Evolutionary conservation across 1,140 invertebrate genomes (phyloP).

Genomic region (Araneus ventricosus): DNA sequence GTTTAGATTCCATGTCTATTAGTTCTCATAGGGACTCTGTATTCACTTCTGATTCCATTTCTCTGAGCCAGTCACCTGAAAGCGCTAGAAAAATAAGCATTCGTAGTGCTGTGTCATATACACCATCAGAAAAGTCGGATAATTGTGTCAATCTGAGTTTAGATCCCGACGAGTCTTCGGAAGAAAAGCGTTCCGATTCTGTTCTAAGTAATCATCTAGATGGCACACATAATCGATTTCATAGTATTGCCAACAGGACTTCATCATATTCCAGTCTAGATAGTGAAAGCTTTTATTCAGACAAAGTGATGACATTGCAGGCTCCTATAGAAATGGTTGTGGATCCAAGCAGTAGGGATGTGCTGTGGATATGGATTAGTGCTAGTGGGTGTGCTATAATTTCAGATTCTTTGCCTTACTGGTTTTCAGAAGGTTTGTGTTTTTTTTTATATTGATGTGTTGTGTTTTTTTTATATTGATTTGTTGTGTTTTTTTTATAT

Average conservation of each 20-base stretch:
- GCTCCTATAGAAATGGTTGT: conserved; percentile 27
- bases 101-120: not conserved
- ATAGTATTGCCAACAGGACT: conserved; percentile 41
- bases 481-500: not conserved
- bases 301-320: not conserved
- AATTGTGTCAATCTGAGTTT: not conserved
- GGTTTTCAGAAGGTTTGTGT: conserved; percentile 81
- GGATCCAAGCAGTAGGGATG: not conserved
- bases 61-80: not conserved
- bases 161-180: not conserved
- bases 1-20: conserved; percentile 63
- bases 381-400: conserved; percentile 89
- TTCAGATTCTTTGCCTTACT: conserved; percentile 86
- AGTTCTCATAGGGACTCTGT: conserved; percentile 51
- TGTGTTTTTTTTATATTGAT: too few species aligned
- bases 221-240: not conserved
- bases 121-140: conserved; percentile 25
- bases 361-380: conserved; percentile 87
- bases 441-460: too few species aligned
- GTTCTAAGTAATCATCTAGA: not conserved
- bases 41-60: conserved; percentile 53
- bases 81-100: conserved; percentile 62
- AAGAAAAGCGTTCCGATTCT: not conserved
- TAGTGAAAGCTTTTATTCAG: conserved; percentile 23
- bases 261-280: conserved; percentile 59